Conservation (phyloP, 2,888 invertebrate species). For the Trichogramma dendrolimi region DNA sequence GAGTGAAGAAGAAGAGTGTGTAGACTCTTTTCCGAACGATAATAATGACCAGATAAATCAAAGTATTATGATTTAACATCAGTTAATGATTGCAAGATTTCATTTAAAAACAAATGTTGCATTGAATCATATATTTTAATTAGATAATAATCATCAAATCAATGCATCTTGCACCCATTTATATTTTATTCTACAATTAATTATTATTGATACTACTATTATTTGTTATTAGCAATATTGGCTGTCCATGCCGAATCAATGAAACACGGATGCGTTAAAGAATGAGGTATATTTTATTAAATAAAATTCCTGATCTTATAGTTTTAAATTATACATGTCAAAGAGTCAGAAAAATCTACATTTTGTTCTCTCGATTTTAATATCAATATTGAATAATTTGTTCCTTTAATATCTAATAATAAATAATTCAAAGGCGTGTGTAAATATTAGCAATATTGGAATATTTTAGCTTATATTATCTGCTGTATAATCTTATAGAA, state of each 20-base stretch:
- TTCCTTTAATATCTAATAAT: background rate
- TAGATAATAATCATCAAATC: constrained; percentile 7
- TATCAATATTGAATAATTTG: background rate
- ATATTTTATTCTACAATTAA: background rate
- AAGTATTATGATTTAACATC: constrained; percentile 25
- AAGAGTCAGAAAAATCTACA: constrained; percentile 6
- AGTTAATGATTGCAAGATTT: constrained; percentile 17
- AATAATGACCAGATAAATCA: constrained; percentile 23
- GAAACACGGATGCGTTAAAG: background rate
- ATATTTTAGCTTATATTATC: background rate
- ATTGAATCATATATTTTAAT: constrained; percentile 9
- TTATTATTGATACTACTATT: constrained; percentile 12
- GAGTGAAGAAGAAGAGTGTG: constrained; percentile 20
- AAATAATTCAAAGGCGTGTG: constrained; percentile 17
- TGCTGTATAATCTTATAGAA: background rate
- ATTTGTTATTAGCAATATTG: constrained; percentile 14
- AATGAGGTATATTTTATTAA: constrained; percentile 5
- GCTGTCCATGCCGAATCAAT: constrained; percentile 1
- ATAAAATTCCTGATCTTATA: constrained; percentile 14
- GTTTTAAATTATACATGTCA: constrained; percentile 17
- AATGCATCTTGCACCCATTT: constrained; percentile 4
- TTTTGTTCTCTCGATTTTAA: constrained; percentile 4
- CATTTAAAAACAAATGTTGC: constrained; percentile 9
- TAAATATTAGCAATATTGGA: constrained; percentile 26
- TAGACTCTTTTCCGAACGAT: constrained; percentile 19